Percentiles rank a stretch among this genome's conserved stretches.
Conservation (phyloP, 2,113 vertebrate species). For the Aix galericulata region DNA sequence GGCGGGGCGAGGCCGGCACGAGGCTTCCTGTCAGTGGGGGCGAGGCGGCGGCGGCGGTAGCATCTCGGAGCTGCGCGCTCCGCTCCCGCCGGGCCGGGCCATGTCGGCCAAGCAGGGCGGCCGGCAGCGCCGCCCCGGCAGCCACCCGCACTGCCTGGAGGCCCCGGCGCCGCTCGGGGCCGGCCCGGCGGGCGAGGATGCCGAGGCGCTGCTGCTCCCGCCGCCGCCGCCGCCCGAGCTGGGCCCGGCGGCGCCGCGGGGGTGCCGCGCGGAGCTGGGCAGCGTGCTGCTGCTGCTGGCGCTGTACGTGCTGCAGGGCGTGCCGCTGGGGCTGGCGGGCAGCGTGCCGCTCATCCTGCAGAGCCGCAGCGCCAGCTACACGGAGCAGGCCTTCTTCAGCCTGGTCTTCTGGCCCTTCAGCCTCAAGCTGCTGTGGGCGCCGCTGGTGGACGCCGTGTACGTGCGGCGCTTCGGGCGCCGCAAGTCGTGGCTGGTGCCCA, state of each 20-base stretch:
- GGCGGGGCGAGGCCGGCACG: too few relatives aligned
- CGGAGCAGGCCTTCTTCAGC: constrained; percentile 96
- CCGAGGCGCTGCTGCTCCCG: constrained; percentile 79
- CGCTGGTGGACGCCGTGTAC: constrained; percentile 94
- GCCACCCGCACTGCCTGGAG: too few relatives aligned
- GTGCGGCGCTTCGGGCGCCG: constrained; percentile 89
- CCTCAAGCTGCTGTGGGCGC: constrained; percentile 95
- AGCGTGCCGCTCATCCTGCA: constrained; percentile 96
- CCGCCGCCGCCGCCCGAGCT: constrained; percentile 32
- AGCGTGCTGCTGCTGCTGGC: constrained; percentile 89
- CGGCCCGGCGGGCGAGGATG: background rate
- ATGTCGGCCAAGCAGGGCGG: too few relatives aligned
- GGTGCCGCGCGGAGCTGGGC: constrained; percentile 82
- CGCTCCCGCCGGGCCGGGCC: too few relatives aligned
- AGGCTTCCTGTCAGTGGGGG: too few relatives aligned
- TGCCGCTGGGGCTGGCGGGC: constrained; percentile 94
- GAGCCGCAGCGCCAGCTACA: constrained; percentile 92
- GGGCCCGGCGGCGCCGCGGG: background rate
- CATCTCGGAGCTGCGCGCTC: too few relatives aligned
- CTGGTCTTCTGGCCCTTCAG: constrained; percentile 99
- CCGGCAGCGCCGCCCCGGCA: too few relatives aligned
- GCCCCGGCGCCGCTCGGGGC: too few relatives aligned
- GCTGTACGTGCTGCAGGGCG: constrained; percentile 96
- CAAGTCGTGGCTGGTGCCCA: constrained; percentile 97
- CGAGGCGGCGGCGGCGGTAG: too few relatives aligned